Percentiles rank a stretch among this genome's conserved stretches.
Evolutionary conservation across 2,113 vertebrate genomes (phyloP).

Genomic region (Emydura subglobosa): DNA sequence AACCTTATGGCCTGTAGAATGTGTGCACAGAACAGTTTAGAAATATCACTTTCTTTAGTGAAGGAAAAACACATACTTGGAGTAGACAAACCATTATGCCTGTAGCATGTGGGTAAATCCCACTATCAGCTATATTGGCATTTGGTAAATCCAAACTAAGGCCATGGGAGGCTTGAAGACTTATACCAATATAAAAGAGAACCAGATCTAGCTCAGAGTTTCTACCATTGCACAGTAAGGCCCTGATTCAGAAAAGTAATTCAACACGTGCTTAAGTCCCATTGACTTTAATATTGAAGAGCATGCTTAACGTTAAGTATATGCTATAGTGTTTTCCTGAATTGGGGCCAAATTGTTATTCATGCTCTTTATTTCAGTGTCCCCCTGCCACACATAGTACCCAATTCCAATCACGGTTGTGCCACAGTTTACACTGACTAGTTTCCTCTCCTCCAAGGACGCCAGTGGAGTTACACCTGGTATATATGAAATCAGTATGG

Average conservation of each 20-base stretch:
- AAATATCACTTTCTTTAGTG: neutral
- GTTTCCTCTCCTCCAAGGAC: neutral
- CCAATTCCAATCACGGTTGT: neutral
- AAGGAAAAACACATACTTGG: slow-evolving; percentile 4
- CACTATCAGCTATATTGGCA: neutral
- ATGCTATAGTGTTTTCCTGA: neutral
- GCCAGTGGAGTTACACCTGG: rapidly evolving
- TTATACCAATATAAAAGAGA: neutral
- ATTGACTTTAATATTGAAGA: neutral
- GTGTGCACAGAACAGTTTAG: neutral
- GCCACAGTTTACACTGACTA: neutral
- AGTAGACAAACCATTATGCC: neutral
- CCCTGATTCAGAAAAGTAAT: neutral
- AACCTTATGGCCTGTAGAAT: neutral
- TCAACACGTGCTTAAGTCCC: neutral
- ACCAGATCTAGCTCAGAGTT: rapidly evolving
- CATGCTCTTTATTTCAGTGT: neutral
- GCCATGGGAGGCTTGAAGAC: neutral
- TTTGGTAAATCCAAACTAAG: neutral
- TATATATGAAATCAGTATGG: neutral
- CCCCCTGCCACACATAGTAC: neutral
- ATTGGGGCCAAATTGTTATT: neutral
- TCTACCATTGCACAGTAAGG: rapidly evolving
- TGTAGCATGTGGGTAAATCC: neutral
- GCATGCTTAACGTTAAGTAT: neutral